Conservation (phyloP, 2,113 vertebrate genomes). For the Jaculus jaculus region DNA sequence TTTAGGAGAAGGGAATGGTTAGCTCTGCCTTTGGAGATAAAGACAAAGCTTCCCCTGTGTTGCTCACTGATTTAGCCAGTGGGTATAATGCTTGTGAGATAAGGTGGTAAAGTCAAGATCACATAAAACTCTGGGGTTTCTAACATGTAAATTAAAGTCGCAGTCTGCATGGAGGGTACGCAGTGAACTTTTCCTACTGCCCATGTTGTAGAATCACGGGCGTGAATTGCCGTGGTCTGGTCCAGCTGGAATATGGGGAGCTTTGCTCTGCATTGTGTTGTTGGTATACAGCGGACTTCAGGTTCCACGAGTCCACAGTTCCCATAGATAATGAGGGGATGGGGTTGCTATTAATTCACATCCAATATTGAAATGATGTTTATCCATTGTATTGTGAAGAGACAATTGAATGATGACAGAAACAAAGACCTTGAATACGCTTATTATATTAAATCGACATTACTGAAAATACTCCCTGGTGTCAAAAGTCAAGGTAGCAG, state of each 20-base stretch:
- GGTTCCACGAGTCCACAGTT: fast-evolving
- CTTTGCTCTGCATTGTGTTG: neutral
- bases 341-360: slow-evolving; percentile 9
- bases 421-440: slow-evolving; percentile 41
- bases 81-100: neutral
- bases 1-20: neutral
- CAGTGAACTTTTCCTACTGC: neutral
- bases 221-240: neutral
- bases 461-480: slow-evolving; percentile 50
- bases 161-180: neutral
- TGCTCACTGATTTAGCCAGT: neutral
- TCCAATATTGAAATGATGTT: neutral
- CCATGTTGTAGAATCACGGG: neutral
- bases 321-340: neutral
- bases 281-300: neutral
- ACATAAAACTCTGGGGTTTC: neutral
- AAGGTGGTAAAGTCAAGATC: neutral
- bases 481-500: slow-evolving; percentile 10
- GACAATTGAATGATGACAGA: slow-evolving; percentile 33
- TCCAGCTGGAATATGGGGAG: neutral
- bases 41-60: neutral
- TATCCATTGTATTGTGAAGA: slow-evolving; percentile 26
- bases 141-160: neutral
- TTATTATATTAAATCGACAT: slow-evolving; percentile 55
- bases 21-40: neutral